These are phyloP conservation scores for Nannospalax galili DNA, from an alignment of 2,113 vertebrate species.

Conservation along the genomic window DNA sequence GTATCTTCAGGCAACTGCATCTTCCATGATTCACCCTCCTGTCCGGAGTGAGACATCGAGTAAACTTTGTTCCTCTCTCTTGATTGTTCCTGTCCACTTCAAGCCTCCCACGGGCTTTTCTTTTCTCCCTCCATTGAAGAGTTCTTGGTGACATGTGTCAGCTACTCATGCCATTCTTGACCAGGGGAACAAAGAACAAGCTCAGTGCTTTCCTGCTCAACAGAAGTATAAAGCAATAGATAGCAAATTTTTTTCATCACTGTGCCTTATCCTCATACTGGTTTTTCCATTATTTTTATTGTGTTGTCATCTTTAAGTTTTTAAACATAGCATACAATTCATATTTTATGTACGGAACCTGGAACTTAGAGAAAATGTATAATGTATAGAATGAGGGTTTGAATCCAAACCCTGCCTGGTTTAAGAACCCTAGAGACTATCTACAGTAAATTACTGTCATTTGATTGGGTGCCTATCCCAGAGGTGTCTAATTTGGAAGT, in stretches of 20 bases:
- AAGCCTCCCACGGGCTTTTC: neutral
- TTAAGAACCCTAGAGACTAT: neutral
- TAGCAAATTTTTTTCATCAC: neutral
- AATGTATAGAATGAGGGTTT: neutral
- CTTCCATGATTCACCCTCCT: accelerated
- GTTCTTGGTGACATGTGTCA: neutral
- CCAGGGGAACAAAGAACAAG: neutral
- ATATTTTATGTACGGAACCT: neutral
- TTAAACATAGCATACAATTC: neutral
- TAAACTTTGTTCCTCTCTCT: neutral
- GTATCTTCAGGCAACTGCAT: neutral
- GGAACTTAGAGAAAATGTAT: neutral
- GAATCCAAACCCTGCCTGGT: neutral
- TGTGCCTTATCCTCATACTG: neutral
- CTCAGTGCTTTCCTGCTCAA: neutral
- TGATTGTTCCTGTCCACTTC: neutral
- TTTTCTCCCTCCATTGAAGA: neutral
- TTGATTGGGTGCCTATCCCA: neutral
- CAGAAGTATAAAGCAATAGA: neutral
- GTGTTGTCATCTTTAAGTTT: neutral
- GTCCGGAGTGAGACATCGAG: too few relatives aligned
- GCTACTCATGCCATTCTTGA: neutral
- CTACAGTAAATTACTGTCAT: neutral
- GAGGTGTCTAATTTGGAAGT: neutral
- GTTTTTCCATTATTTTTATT: neutral